Evolutionary conservation across 2,113 vertebrate genomes (phyloP), one percentile per base, ranked within the genome.

Genomic region (Dipodomys spectabilis): DNA sequence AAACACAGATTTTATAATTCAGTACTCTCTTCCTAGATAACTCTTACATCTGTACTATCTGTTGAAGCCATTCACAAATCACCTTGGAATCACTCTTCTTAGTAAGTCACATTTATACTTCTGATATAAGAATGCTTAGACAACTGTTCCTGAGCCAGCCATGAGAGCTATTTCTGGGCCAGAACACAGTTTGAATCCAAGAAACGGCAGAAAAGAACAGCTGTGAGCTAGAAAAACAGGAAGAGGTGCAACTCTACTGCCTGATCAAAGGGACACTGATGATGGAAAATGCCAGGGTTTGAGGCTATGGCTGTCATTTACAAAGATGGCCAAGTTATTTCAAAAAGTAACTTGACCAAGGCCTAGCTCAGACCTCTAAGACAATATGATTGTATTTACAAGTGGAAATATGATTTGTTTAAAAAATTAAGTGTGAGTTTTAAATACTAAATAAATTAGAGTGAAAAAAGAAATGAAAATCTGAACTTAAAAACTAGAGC

Each of bases 341-440:
- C 53, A 57, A 57, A 57, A 57, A 57, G 53, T 53, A 53, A 53
- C 49, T 53, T 53, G 39, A 39, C 39, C 39, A 39, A 39, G 39
- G 39, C 39, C 39, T 39, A 39, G 62, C 4, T 84, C 64, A 90
- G 28, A 90, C 53, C 8, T 77, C 44, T 75, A 13, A 57, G 39
- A 92, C 30, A 87, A 87, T 73, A 18, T 87, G 69, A 6, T 74
- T 96, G 93, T 25, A 64, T 69, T 88, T 68, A 60, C 32, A 94
- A 95, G 35, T 64, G 16, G 32, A 22, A 71, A 88, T 90, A 39
- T 83, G 60, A 4, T 82, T 96, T 92, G 35, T 81, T 95, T 89
- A 49, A 72, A 73, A 95, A 83, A 27, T 84, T 79, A 86, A 77
- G 84, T 92, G 83, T 95, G 45, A 83, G 27, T 84, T 95, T 82